Evolutionary conservation across 2,113 vertebrate species (phyloP).

Genomic region (Eira barbara): DNA sequence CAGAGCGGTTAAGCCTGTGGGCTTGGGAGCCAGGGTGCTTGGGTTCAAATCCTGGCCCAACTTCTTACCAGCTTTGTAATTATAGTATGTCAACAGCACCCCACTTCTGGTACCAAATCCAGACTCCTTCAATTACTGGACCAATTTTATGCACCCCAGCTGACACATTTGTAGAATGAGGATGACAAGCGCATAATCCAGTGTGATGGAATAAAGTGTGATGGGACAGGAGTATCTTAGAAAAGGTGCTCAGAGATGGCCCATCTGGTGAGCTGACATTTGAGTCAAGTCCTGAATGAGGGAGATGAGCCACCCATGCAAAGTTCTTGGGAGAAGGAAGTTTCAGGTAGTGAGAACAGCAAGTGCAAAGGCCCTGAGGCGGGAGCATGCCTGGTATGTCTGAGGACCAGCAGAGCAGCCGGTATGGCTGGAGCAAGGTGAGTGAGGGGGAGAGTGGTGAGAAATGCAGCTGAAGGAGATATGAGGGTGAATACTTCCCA

Average conservation of each 20-base stretch:
- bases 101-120: neutral
- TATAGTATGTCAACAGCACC: neutral
- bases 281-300: neutral
- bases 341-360: neutral
- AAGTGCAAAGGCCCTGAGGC: neutral
- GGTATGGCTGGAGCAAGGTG: neutral
- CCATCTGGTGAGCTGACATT: neutral
- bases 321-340: neutral
- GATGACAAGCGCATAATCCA: neutral
- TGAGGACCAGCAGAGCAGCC: neutral
- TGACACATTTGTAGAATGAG: neutral
- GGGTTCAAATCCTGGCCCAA: neutral
- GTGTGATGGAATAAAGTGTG: neutral
- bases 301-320: too few species aligned
- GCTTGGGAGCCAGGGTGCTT: neutral
- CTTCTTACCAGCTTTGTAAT: neutral
- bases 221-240: neutral
- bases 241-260: neutral
- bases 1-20: neutral
- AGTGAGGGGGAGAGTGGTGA: neutral
- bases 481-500: neutral
- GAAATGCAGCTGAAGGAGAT: neutral
- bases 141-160: neutral
- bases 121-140: neutral
- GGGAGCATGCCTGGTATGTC: neutral